Conservation (phyloP, 53 echinoderm and acorn worm genomes). For the Luidia sarsii region DNA sequence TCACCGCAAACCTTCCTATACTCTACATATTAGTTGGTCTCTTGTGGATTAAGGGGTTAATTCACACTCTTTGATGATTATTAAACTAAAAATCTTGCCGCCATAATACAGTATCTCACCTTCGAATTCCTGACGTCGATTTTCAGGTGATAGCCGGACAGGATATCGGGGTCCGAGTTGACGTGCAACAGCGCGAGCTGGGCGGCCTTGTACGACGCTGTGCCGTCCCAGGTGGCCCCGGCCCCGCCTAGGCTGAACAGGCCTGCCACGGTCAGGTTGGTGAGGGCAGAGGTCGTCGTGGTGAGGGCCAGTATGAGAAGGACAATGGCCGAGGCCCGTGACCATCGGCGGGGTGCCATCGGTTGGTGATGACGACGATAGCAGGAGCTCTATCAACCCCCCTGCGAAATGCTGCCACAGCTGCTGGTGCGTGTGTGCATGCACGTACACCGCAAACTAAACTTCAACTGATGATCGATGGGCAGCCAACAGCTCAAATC, state of each 20-base stretch:
- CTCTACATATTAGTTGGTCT: too few species aligned
- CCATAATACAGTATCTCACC: slow-evolving; percentile 42
- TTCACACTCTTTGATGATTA: too few species aligned
- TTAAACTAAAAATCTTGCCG: background rate
- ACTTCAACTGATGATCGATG: too few species aligned
- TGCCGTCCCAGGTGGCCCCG: slow-evolving; percentile 55
- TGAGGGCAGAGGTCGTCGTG: slow-evolving; percentile 2
- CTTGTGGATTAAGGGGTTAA: too few species aligned
- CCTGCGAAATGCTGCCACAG: too few species aligned
- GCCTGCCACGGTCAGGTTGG: slow-evolving; percentile 49
- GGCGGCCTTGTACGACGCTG: slow-evolving; percentile 22
- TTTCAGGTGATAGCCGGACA: slow-evolving; percentile 28
- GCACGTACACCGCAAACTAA: too few species aligned
- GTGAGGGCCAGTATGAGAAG: slow-evolving; percentile 10
- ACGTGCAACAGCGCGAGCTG: slow-evolving; percentile 47
- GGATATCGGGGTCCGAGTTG: slow-evolving; percentile 19
- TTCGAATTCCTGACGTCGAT: slow-evolving; percentile 52
- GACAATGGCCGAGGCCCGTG: too few species aligned
- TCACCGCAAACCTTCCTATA: too few species aligned
- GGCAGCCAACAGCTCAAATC: too few species aligned
- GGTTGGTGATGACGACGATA: background rate
- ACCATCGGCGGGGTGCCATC: too few species aligned
- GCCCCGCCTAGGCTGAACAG: slow-evolving; percentile 51
- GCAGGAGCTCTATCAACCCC: background rate
- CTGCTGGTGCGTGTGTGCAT: too few species aligned